phyloP scores from a whole-genome alignment of 2,113 vertebrate species.

The Pituophis catenifer region DNA sequence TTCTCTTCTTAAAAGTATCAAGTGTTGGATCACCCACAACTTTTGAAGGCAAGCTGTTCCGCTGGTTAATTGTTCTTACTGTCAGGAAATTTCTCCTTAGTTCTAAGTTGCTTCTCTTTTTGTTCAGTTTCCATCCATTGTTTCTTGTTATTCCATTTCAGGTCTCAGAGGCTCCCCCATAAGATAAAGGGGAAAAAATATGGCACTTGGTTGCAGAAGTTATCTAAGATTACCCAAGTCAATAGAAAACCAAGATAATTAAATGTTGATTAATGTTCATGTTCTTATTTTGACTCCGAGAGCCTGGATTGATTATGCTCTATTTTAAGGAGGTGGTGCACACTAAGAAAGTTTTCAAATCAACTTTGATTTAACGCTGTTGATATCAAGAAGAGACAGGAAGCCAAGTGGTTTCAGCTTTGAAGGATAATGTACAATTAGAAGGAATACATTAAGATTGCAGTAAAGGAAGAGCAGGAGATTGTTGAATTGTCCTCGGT shows the following conservation, averaged over 20 bases:
- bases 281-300: slow-evolving; percentile 28
- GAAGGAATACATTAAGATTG: neutral
- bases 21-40: too few relatives aligned
- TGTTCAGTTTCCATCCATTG: too few relatives aligned
- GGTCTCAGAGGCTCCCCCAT: neutral
- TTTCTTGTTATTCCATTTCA: neutral
- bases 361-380: slow-evolving; percentile 1
- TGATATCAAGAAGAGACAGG: slow-evolving; percentile 1
- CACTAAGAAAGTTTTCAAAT: slow-evolving; percentile 12
- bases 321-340: slow-evolving; percentile 1
- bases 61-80: too few relatives aligned
- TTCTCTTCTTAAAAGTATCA: too few relatives aligned
- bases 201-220: neutral
- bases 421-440: neutral
- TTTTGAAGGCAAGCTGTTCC: too few relatives aligned
- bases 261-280: slow-evolving; percentile 37
- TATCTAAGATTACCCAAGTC: neutral
- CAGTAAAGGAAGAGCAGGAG: neutral
- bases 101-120: too few relatives aligned
- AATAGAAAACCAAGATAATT: slow-evolving; percentile 37
- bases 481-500: neutral
- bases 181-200: neutral
- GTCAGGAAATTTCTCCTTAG: too few relatives aligned
- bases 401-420: neutral
- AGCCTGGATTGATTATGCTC: slow-evolving; percentile 24